phyloP scores from a whole-genome alignment of 1,140 invertebrate genomes.

The Triops longicaudatus region DNA sequence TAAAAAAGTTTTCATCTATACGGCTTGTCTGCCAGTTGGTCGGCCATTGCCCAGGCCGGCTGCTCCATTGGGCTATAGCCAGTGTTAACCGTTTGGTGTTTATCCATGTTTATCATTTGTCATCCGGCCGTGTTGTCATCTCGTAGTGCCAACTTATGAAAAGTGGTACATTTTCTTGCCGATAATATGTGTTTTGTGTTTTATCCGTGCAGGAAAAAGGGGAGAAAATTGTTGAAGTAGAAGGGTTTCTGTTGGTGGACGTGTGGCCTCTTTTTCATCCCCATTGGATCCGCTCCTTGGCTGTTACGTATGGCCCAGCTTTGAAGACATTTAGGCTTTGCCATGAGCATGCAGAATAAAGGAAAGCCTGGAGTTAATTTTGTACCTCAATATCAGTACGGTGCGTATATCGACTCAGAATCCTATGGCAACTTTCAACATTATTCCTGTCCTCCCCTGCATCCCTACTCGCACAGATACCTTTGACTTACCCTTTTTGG shows the following conservation, averaged over 20 bases:
- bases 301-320: slow-evolving; percentile 7
- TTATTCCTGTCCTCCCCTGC: not conserved
- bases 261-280: not conserved
- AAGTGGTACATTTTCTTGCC: not conserved
- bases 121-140: not conserved
- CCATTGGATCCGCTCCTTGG: not conserved
- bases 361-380: slow-evolving; percentile 7
- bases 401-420: not conserved
- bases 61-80: not conserved
- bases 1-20: not conserved
- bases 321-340: slow-evolving; percentile 2
- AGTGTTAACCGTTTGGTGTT: not conserved
- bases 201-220: not conserved
- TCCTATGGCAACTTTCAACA: not conserved
- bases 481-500: not conserved
- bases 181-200: slow-evolving; percentile 15
- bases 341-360: slow-evolving; percentile 15
- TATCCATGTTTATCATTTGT: not conserved
- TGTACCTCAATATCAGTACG: slow-evolving; percentile 3
- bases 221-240: not conserved
- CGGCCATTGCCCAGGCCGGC: slow-evolving; percentile 12
- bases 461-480: not conserved
- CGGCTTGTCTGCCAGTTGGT: not conserved
- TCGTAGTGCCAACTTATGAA: not conserved
- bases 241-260: not conserved